Percentiles rank a stretch among this genome's conserved stretches.
Conservation (phyloP, 1,140 invertebrate species). For the Hycleus phaleratus region DNA sequence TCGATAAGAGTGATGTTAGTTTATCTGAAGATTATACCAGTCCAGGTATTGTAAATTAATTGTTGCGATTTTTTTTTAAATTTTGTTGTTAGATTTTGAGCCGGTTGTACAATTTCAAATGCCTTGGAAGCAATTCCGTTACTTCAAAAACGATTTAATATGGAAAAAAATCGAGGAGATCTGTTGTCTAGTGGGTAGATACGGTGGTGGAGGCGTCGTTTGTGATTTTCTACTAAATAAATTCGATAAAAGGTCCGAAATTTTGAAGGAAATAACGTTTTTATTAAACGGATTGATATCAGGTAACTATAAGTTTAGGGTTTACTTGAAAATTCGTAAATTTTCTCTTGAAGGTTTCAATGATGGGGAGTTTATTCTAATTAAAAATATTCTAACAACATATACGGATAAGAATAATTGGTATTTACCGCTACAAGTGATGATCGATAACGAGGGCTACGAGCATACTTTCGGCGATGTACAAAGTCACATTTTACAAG, state of each 20-base stretch:
- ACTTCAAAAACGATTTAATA: conserved; percentile 41
- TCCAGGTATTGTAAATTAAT: conserved; percentile 39
- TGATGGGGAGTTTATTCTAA: conserved; percentile 29
- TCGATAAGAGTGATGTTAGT: conserved; percentile 46
- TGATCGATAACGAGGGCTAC: conserved; percentile 8
- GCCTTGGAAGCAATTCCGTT: conserved; percentile 51
- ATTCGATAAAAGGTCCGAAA: conserved; percentile 40
- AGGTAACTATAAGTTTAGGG: conserved; percentile 35
- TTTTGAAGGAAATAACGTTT: conserved; percentile 47
- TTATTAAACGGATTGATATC: conserved; percentile 47
- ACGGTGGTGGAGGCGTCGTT: no score
- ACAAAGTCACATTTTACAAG: conserved; percentile 51
- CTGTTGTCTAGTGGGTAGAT: conserved; percentile 30
- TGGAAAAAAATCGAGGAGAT: conserved; percentile 43
- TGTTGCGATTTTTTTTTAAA: conserved; percentile 6
- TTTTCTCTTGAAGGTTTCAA: conserved; percentile 11
- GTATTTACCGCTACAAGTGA: conserved; percentile 48
- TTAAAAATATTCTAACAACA: conserved; percentile 44
- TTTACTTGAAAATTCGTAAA: not conserved
- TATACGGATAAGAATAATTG: conserved; percentile 50
- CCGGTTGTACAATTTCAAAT: conserved; percentile 6
- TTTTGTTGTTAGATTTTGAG: conserved; percentile 25
- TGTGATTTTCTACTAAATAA: conserved; percentile 50
- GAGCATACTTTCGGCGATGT: conserved; percentile 41
- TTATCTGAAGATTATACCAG: conserved; percentile 47